Base-by-base conservation (phyloP, 23 tunicate species). In the Diplosoma virens region DNA sequence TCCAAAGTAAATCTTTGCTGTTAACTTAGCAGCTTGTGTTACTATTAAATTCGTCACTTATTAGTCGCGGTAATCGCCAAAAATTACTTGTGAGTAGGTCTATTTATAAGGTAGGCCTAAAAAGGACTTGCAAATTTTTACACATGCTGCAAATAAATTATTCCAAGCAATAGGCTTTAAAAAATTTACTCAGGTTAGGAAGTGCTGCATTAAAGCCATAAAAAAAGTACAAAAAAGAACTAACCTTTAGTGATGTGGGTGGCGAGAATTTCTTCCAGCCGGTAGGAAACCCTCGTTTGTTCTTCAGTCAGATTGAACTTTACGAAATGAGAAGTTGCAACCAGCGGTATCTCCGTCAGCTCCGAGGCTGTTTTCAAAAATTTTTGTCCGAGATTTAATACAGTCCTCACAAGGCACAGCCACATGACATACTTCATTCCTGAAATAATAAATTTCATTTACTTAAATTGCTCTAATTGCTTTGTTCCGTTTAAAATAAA, bases 361-460 rank as follows among this genome's bases (percentile, higher is more conserved):
- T 81, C 92, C 16, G 97, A 85, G 2, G 92, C 87, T 29, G 79
- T 68, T 53, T 92, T 79, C 0, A 92, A 65, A 81, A 92, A 92
- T 60, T 92, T 92, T 71, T 92, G 91, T 30, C 91, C 87, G n/a
- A 92, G 84, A 58, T 85, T 92, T 6, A 92, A 87, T 48, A 85
- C 47, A 18, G 97, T 92, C 9, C 97, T 79, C 3, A 92, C 77
- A 37, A 92, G 41, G 59, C 97, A 92, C 24, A 92, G 33, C 97
- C 97, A 92, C 77, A 92, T 85, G 20, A 92, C 90, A 65, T 92
- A 92, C 32, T 85, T 92, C 86, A 88, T 80, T 17, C 84, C 97
- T 90, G 67, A n/a, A n/a, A n/a, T n/a, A n/a, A n/a, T n/a, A n/a
- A n/a, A n/a, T n/a, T n/a, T n/a, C n/a, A n/a, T n/a, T n/a, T n/a